Conservation (phyloP, 2,113 vertebrate species). For the Tetrax tetrax region DNA sequence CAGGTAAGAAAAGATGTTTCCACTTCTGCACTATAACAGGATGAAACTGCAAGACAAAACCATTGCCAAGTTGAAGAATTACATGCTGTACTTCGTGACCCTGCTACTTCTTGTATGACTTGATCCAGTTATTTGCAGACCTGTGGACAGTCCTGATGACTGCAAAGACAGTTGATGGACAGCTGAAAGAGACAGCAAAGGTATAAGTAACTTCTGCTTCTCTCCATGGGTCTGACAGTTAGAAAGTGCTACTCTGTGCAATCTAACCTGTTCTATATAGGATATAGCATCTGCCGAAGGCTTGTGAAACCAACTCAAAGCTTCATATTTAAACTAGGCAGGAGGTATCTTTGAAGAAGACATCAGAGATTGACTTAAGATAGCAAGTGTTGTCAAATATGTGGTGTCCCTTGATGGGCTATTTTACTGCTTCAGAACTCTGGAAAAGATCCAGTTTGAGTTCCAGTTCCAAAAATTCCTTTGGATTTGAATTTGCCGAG, state of each 20-base stretch:
- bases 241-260: neutral
- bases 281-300: neutral
- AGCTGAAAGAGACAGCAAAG: slow-evolving; percentile 44
- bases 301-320: neutral
- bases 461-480: neutral
- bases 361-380: neutral
- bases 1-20: neutral
- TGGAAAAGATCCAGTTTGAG: neutral
- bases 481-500: neutral
- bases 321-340: neutral
- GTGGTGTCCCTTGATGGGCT: neutral
- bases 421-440: neutral
- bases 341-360: neutral
- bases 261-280: neutral
- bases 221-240: neutral
- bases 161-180: slow-evolving; percentile 22
- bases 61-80: slow-evolving; percentile 45
- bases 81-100: slow-evolving; percentile 11
- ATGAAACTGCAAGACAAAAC: slow-evolving; percentile 43
- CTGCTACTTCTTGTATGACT: neutral
- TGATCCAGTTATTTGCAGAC: neutral
- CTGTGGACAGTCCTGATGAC: neutral
- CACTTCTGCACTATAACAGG: neutral
- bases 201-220: neutral
- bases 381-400: neutral